phyloP scores from a whole-genome alignment of 2,113 vertebrate genomes.

The Eurystomus gularis region DNA sequence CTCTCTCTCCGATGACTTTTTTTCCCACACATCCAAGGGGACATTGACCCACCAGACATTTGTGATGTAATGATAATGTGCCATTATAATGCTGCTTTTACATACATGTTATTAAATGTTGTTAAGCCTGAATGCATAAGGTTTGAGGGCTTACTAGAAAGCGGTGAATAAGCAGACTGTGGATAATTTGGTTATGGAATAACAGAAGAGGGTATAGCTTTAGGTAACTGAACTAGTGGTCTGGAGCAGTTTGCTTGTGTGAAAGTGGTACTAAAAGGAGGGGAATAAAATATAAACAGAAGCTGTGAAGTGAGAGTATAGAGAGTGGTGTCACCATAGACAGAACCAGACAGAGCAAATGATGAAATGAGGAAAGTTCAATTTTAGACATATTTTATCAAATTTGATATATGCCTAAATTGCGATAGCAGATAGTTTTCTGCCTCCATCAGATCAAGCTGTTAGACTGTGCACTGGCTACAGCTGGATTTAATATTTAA shows the following conservation, averaged over 20 bases:
- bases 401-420: background rate
- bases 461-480: background rate
- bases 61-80: background rate
- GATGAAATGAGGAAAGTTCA: background rate
- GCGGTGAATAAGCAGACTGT: background rate
- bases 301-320: background rate
- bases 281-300: background rate
- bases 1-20: background rate
- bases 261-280: background rate
- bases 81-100: background rate
- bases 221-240: background rate
- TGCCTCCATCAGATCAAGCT: background rate
- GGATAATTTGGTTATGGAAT: background rate
- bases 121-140: background rate
- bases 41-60: background rate
- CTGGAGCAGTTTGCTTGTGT: background rate
- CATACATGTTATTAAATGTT: background rate
- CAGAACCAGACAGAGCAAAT: background rate
- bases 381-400: background rate
- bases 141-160: background rate
- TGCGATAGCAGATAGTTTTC: background rate
- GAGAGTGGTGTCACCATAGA: background rate
- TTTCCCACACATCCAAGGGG: background rate
- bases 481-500: background rate
- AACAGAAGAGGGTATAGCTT: background rate